Evolutionary conservation across 2,113 vertebrate species (phyloP).

Genomic region (Trogon melanurus): DNA sequence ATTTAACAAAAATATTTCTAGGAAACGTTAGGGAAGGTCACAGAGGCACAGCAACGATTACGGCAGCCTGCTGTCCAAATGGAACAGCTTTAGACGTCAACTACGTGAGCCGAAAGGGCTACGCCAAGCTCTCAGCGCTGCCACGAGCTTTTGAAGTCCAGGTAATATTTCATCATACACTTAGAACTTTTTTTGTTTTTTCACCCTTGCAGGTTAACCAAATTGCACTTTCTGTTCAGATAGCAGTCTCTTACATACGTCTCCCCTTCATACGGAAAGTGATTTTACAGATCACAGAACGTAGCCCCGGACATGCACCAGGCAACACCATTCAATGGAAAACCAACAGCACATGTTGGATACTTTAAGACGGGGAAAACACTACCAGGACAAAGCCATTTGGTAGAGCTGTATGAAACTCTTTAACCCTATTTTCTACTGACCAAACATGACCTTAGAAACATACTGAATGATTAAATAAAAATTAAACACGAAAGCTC

Average conservation of each 20-base stretch:
- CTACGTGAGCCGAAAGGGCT: background rate
- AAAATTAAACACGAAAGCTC: background rate
- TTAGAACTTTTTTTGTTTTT: background rate
- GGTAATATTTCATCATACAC: accelerated
- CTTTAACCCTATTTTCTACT: background rate
- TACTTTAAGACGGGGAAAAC: background rate
- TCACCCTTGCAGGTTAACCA: background rate
- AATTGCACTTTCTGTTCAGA: background rate
- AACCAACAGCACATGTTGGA: background rate
- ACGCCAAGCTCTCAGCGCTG: background rate
- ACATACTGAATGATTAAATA: background rate
- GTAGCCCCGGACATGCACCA: background rate
- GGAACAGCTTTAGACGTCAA: background rate
- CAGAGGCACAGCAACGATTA: background rate
- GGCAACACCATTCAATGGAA: background rate
- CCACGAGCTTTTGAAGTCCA: accelerated
- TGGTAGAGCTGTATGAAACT: background rate
- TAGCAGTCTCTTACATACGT: background rate
- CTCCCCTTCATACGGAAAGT: background rate
- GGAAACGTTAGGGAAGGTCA: background rate
- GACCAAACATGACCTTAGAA: background rate
- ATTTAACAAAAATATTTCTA: background rate
- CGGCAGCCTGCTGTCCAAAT: background rate
- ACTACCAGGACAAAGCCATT: background rate
- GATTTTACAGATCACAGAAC: background rate